phyloP scores from a whole-genome alignment of 2,888 invertebrate species.

The Lysandra coridon region DNA sequence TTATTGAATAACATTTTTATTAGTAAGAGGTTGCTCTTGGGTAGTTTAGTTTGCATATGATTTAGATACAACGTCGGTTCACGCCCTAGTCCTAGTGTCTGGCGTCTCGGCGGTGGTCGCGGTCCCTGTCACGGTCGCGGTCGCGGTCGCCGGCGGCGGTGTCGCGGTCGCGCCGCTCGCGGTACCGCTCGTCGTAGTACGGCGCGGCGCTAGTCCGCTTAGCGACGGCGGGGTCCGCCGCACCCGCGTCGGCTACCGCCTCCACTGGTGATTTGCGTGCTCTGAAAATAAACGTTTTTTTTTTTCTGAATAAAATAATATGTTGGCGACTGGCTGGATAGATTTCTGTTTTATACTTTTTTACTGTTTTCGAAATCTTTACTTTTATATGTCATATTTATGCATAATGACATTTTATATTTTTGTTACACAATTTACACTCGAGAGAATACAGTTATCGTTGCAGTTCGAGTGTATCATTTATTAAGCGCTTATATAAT shows the following conservation, averaged over 20 bases:
- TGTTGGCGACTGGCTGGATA: no score
- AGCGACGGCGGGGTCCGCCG: slow-evolving; percentile 66
- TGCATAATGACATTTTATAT: no score
- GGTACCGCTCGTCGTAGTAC: slow-evolving; percentile 94
- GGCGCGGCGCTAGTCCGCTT: slow-evolving; percentile 81
- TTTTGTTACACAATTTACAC: no score
- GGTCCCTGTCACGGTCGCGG: slow-evolving; percentile 66
- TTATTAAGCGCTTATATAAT: no score
- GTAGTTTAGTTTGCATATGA: no score
- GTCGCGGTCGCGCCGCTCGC: slow-evolving; percentile 83
- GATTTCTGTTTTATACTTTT: no score
- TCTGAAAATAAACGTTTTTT: slow-evolving; percentile 49
- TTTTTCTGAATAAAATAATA: no score
- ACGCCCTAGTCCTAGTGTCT: slow-evolving; percentile 50
- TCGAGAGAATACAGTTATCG: no score
- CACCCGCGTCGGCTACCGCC: slow-evolving; percentile 69
- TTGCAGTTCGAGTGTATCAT: no score
- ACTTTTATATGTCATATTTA: no score
- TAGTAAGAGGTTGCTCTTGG: neutral
- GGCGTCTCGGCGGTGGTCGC: slow-evolving; percentile 67
- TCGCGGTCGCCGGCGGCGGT: slow-evolving; percentile 81
- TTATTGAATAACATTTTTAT: neutral
- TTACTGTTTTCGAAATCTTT: no score
- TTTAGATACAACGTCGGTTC: neutral
- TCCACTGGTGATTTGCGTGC: slow-evolving; percentile 83